phyloP scores from a whole-genome alignment of 2,113 vertebrate genomes.

The Megaceryle maxima region DNA sequence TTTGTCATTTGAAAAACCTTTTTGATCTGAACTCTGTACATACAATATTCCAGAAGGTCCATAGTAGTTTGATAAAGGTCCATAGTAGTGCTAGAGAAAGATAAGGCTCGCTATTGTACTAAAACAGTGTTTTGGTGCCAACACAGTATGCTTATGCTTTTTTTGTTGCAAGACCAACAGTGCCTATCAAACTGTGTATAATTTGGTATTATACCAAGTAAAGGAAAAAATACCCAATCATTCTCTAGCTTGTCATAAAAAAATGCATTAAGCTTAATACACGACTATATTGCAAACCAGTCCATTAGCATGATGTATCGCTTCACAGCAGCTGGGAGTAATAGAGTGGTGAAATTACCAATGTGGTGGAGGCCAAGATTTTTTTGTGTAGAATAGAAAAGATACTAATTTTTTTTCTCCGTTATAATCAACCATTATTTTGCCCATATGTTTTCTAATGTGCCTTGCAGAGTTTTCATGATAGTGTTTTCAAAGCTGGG shows the following conservation, averaged over 20 bases:
- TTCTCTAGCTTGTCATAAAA: neutral
- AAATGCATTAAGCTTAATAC: neutral
- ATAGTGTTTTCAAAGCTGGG: neutral
- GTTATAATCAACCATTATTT: neutral
- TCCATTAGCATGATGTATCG: neutral
- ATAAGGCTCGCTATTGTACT: constrained; percentile 55
- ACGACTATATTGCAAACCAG: neutral
- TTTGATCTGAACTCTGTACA: constrained; percentile 8
- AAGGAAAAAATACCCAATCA: neutral
- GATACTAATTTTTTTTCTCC: neutral
- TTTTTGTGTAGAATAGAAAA: neutral
- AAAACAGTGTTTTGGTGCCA: constrained; percentile 21
- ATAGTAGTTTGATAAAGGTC: constrained; percentile 21
- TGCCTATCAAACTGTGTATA: neutral
- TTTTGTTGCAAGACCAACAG: neutral
- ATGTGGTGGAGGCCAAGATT: neutral
- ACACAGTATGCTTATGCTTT: constrained; percentile 4
- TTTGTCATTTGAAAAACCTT: constrained; percentile 5
- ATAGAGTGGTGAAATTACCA: neutral
- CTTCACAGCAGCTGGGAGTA: neutral
- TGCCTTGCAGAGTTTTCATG: neutral
- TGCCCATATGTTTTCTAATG: neutral
- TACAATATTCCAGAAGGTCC: neutral
- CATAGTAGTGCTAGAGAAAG: constrained; percentile 12
- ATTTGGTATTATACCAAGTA: neutral